These are phyloP conservation scores for Monarcha castaneiventris DNA, from an alignment of 2,113 vertebrate species.

Conservation along the genomic window DNA sequence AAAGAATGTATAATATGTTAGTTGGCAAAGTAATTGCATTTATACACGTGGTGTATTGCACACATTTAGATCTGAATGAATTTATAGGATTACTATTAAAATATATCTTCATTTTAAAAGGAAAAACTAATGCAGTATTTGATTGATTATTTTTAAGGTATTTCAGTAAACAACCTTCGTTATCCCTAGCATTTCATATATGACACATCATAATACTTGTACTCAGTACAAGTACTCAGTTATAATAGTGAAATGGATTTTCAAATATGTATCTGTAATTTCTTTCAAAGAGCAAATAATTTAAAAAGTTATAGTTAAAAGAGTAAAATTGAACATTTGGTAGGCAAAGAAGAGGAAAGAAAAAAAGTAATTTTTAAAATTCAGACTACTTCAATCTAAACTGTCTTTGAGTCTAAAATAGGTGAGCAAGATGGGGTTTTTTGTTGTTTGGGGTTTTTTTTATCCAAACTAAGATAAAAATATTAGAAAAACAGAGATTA, in stretches of 20 bases:
- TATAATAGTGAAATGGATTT: neutral
- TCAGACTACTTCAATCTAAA: neutral
- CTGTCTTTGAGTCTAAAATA: neutral
- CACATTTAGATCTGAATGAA: neutral
- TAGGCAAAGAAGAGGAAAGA: neutral
- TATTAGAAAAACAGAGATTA: neutral
- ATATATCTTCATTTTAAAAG: neutral
- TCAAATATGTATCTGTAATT: neutral
- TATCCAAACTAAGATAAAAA: neutral
- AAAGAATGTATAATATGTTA: neutral
- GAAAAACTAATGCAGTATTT: neutral
- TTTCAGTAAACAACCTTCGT: neutral
- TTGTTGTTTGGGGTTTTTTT: neutral
- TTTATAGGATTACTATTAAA: neutral
- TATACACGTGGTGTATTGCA: neutral
- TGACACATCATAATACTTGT: neutral
- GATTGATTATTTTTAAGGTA: neutral
- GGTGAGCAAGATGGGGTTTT: rapidly evolving
- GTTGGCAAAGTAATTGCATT: neutral
- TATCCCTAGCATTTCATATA: neutral
- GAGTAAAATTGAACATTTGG: neutral
- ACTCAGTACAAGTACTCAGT: neutral
- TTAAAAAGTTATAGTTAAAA: neutral
- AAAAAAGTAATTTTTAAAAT: neutral
- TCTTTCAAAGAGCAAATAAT: neutral